Percentiles rank a stretch among this genome's conserved stretches.
Conservation (phyloP, 2,113 vertebrate genomes). For the Nematolebias whitei region DNA sequence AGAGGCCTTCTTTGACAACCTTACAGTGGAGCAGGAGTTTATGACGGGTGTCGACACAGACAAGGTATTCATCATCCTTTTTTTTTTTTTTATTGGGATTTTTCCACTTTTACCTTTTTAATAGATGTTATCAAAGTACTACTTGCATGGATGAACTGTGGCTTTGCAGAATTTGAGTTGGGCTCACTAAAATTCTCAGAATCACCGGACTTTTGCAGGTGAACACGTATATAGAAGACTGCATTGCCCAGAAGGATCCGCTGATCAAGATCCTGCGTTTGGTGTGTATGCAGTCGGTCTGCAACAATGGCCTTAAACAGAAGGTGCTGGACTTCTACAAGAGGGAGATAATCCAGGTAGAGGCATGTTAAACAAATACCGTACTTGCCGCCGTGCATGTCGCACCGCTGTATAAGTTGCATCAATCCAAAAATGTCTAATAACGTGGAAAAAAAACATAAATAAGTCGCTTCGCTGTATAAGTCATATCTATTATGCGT, state of each 20-base stretch:
- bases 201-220: constrained; percentile 64
- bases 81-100: neutral
- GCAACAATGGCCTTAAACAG: constrained; percentile 95
- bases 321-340: constrained; percentile 95
- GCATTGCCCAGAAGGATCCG: constrained; percentile 92
- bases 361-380: neutral
- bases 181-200: too few species aligned
- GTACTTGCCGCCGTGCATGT: too few species aligned
- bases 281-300: constrained; percentile 93
- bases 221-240: constrained; percentile 94
- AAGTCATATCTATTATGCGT: too few species aligned
- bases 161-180: too few species aligned
- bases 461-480: too few species aligned
- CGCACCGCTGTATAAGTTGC: too few species aligned
- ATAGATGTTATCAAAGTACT: neutral
- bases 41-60: constrained; percentile 99
- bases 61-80: constrained; percentile 84
- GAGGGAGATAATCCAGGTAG: constrained; percentile 94
- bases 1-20: constrained; percentile 96
- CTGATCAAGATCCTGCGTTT: constrained; percentile 93
- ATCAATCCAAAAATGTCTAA: too few species aligned
- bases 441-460: too few species aligned
- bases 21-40: constrained; percentile 98
- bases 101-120: neutral
- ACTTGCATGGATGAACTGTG: neutral